phyloP scores from a whole-genome alignment of 2,113 vertebrate species.

The Dromiciops gliroides region DNA sequence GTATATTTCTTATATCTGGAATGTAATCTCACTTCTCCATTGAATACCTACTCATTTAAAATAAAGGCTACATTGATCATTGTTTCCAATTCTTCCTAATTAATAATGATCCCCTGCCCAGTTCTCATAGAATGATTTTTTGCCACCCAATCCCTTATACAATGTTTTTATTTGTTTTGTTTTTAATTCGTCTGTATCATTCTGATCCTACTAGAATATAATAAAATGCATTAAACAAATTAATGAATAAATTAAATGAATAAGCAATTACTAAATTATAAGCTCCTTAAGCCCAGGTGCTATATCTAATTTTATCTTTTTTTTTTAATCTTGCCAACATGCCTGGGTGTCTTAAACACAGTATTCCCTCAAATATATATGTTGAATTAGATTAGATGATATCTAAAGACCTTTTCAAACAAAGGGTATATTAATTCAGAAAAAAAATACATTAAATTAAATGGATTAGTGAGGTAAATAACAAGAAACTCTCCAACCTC shows the following conservation, averaged over 20 bases:
- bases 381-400: neutral
- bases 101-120: too few relatives aligned
- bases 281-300: neutral
- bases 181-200: neutral
- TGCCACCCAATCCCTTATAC: neutral
- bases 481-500: neutral
- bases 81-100: neutral
- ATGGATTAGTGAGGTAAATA: neutral
- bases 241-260: neutral
- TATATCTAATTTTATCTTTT: neutral
- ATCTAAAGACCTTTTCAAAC: neutral
- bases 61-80: neutral
- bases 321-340: neutral
- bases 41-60: neutral
- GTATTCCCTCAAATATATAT: neutral
- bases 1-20: neutral
- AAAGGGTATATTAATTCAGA: neutral
- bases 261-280: neutral
- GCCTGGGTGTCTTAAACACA: neutral
- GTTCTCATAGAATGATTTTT: neutral
- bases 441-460: neutral
- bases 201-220: neutral
- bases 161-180: too few relatives aligned
- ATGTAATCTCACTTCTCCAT: neutral
- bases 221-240: neutral